Percentiles rank a stretch among this genome's conserved stretches.
Evolutionary conservation across 2,797 vertebrate genomes (phyloP).

Genomic region (Masticophis lateralis): DNA sequence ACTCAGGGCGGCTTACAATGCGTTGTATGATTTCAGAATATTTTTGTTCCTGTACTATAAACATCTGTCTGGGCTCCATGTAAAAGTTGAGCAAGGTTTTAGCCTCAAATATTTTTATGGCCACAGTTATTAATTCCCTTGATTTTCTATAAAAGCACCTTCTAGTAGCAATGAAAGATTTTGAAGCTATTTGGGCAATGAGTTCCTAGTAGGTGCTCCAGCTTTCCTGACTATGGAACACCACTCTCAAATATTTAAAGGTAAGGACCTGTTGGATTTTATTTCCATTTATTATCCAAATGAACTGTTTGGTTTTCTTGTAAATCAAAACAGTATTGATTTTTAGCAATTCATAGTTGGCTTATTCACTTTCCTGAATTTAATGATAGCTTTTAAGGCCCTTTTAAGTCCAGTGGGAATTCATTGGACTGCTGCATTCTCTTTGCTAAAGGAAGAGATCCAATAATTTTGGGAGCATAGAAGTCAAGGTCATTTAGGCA

Average conservation of each 20-base stretch:
- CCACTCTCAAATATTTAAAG: background rate
- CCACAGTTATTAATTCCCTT: background rate
- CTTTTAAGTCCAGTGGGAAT: background rate
- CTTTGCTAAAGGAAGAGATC: background rate
- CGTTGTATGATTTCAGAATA: background rate
- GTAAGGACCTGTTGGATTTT: background rate
- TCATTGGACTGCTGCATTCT: background rate
- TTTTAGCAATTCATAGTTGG: background rate
- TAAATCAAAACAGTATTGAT: background rate
- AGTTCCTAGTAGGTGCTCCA: background rate
- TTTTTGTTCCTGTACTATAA: background rate
- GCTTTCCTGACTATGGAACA: background rate
- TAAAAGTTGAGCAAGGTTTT: background rate
- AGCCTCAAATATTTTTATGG: background rate
- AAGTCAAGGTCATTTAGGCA: background rate
- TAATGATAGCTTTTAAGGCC: background rate
- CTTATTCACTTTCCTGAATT: background rate
- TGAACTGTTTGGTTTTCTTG: background rate
- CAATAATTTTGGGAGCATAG: background rate
- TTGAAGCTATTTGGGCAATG: background rate
- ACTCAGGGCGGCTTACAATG: too few species aligned
- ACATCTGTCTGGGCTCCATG: background rate
- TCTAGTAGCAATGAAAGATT: background rate
- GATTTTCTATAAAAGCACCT: background rate
- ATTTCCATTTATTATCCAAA: background rate